Base-by-base conservation (phyloP, 2,797 vertebrate species). In the Lepilemur septentrionalis region DNA sequence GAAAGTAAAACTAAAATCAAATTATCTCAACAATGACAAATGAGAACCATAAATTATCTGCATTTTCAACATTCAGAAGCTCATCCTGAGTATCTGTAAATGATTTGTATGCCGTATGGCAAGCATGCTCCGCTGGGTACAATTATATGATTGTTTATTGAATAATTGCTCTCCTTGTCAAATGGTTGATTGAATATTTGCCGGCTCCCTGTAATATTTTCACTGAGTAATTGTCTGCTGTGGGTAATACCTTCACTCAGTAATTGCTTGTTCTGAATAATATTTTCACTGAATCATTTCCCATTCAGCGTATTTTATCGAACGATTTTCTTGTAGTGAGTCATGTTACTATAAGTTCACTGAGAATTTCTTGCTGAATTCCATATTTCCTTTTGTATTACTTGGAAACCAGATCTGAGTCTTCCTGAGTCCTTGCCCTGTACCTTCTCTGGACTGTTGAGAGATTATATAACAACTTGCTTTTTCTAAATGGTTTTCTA, bases 141-240 rank as follows among this genome's bases (percentile, higher is more conserved):
- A 98, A 98, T 99, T 98, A 98, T 98, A 98, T 96, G 97, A 97
- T 97, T 98, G 98, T 97, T 98, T 98, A 98, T 98, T 98, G 97
- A 99, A 98, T 98, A 98, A 99, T 98, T 98, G 98, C 97, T 98
- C 93, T 98, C 96, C 97, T 97, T 98, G 98, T 98, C 98, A 98
- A 98, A 98, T 95, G 93, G 98, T 98, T 98, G 97, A 98, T 98
- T 98, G 98, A 98, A 97, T 98, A 98, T 98, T 98, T 98, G 96
- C 97, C 97, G 97, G 84, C 80, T 97, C 97, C 96, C 88, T 98
- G 96, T 97, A 98, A 98, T 97, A 98, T 97, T 98, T 98, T 98
- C 96, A 98, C 98, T 98, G 98, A 98, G 97, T 98, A 98, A 98
- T 98, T 98, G 97, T 98, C 96, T 98, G 96, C 97, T 98, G 83